phyloP scores from a whole-genome alignment of 2,888 invertebrate species.

The Eueremaeus valkanovi region DNA sequence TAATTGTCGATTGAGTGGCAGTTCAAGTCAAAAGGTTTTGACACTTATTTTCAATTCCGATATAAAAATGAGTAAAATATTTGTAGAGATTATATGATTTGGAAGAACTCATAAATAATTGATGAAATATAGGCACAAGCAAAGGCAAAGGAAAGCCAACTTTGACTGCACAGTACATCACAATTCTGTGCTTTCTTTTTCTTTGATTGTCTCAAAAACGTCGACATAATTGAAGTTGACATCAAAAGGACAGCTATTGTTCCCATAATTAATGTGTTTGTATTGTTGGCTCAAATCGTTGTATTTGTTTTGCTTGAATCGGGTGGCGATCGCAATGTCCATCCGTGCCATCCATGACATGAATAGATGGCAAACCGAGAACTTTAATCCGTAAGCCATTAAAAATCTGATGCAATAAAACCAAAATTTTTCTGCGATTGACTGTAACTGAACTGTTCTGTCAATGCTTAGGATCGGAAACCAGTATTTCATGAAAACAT shows the following conservation, averaged over 20 bases:
- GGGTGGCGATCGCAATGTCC: neutral
- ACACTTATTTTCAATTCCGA: too few species aligned
- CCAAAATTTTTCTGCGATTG: neutral
- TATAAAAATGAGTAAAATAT: too few species aligned
- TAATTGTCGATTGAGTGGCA: too few species aligned
- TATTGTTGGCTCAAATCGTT: slow-evolving; percentile 11
- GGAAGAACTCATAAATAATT: too few species aligned
- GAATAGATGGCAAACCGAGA: neutral
- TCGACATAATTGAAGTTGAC: slow-evolving; percentile 36
- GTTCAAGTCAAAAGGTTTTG: too few species aligned
- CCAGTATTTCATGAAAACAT: slow-evolving; percentile 35
- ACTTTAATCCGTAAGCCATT: neutral
- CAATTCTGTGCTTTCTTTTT: neutral
- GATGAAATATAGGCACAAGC: too few species aligned
- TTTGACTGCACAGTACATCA: too few species aligned
- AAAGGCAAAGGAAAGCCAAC: too few species aligned
- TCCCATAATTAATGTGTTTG: neutral
- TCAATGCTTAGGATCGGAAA: slow-evolving; percentile 16
- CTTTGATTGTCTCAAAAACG: slow-evolving; percentile 24
- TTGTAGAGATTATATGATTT: too few species aligned
- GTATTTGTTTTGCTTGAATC: neutral
- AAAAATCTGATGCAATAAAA: neutral
- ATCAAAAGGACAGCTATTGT: slow-evolving; percentile 38
- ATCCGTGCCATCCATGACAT: neutral
- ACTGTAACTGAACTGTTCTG: slow-evolving; percentile 2